Base-by-base conservation (phyloP, 2,888 invertebrate species). In the Drosophila acutilabella region DNA sequence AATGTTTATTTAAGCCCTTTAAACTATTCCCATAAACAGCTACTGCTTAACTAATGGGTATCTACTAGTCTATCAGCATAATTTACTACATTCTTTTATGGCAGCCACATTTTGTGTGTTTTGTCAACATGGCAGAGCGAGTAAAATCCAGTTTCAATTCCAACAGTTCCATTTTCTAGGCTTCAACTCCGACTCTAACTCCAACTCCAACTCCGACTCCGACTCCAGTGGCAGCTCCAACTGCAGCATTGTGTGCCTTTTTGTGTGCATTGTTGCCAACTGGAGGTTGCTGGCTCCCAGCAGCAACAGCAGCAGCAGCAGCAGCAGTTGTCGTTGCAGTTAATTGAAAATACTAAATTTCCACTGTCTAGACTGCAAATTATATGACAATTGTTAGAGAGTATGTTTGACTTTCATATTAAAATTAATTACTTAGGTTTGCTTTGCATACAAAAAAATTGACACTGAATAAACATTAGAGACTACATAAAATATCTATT, bases 301-400 rank as follows among this genome's bases (percentile, higher is more conserved):
- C 65, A 38, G 42, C 48, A 51, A 5, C 41, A 52, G 50, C 30
- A 52, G 38, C 59, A 52, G 50, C 30, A 52, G 38, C 59, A 47
- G 42, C 48, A 47, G 62, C 69, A 75, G 83, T 82, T 78, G 78
- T 73, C 82, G 83, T 86, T 84, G 85, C 89, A 90, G 90, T 90
- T 91, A 91, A 91, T 91, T 91, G 91, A 91, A 91, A 91, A 91
- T 91, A 91, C 91, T 90, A 91, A 91, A 91, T 91, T 91, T 91
- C 78, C 85, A 89, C 89, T 83, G 91, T 91, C 91, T 91, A 91
- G 91, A 91, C 91, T 91, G 91, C 86, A 91, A 91, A 91, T 91
- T 91, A 91, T 91, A 90, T 91, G 91, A 91, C 91, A 91, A 91
- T 91, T 91, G 91, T 90, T 88, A 75, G 88, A 71, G 88, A 66